phyloP scores from a whole-genome alignment of 2,888 invertebrate genomes.

The Eulithis testata region DNA sequence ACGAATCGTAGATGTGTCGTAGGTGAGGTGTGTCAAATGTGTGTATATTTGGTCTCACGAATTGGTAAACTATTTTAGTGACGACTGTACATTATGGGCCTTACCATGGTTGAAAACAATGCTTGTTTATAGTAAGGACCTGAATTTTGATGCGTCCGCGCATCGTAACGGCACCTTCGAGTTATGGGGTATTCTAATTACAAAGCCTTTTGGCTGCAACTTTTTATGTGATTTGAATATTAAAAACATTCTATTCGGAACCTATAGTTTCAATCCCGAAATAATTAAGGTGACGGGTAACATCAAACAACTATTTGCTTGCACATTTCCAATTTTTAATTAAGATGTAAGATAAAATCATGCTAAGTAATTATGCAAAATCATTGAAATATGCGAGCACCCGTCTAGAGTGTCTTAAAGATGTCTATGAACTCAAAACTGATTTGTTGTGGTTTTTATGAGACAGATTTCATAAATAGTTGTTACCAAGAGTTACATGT shows the following conservation, averaged over 20 bases:
- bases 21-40: too few relatives aligned
- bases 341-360: too few relatives aligned
- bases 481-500: constrained; percentile 1
- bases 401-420: too few relatives aligned
- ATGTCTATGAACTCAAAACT: too few relatives aligned
- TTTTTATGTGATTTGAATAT: constrained; percentile 23
- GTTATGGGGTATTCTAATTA: constrained; percentile 34
- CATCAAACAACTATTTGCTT: too few relatives aligned
- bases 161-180: constrained; percentile 49
- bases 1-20: too few relatives aligned
- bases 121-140: constrained; percentile 63
- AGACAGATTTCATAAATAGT: background rate
- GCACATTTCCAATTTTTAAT: too few relatives aligned
- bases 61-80: constrained; percentile 5
- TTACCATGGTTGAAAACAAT: constrained; percentile 60
- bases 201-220: constrained; percentile 8
- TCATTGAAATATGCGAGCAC: too few relatives aligned
- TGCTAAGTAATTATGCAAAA: too few relatives aligned
- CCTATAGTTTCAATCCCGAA: too few relatives aligned
- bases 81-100: constrained; percentile 9
- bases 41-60: background rate
- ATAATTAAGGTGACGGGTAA: too few relatives aligned
- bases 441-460: background rate
- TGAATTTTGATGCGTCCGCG: constrained; percentile 60
- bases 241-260: background rate